Conservation (phyloP, 2,797 vertebrate genomes). For the Argentina silus region DNA sequence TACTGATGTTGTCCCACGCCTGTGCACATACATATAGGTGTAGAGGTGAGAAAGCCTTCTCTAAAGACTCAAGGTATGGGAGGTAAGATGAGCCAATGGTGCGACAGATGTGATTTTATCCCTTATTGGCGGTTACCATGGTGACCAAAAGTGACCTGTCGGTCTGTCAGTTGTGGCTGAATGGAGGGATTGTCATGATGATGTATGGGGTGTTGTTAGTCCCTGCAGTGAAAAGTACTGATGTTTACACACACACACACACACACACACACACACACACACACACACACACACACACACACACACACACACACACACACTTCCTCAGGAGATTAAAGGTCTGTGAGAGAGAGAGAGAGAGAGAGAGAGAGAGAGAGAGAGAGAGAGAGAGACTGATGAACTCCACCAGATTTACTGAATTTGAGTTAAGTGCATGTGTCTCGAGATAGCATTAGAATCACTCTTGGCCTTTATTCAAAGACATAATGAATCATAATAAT, state of each 20-base stretch:
- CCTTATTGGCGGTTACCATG: slow-evolving; percentile 3
- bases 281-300: slow-evolving; percentile 11
- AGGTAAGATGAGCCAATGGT: neutral
- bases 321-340: neutral
- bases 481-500: neutral
- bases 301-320: slow-evolving; percentile 8
- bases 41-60: neutral
- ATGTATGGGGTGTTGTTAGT: slow-evolving; percentile 18
- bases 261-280: slow-evolving; percentile 8
- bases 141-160: slow-evolving; percentile 5
- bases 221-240: slow-evolving; percentile 3
- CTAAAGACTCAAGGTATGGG: neutral
- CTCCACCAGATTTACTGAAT: too few relatives aligned
- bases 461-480: neutral
- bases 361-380: neutral
- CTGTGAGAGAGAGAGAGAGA: neutral
- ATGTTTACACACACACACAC: slow-evolving; percentile 26
- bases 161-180: neutral
- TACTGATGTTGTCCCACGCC: neutral
- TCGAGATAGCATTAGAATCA: too few relatives aligned
- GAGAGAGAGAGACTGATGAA: neutral
- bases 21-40: neutral
- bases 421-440: too few relatives aligned
- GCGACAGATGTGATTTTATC: slow-evolving; percentile 9
- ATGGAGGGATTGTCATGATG: neutral